Conservation (phyloP, 2,113 vertebrate genomes). For the Cynocephalus volans region DNA sequence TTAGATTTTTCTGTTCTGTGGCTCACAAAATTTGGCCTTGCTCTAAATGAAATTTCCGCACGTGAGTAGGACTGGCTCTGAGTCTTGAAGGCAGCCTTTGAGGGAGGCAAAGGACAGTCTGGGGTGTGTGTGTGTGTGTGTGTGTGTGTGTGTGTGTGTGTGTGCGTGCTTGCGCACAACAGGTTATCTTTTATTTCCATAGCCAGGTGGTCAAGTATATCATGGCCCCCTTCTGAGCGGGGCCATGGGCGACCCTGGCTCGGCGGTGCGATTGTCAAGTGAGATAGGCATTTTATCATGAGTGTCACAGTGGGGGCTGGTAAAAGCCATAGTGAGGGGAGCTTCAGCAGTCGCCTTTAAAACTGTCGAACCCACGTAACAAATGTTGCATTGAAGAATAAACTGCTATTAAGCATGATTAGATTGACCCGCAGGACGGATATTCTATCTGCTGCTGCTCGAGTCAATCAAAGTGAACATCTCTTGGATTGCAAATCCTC, state of each 20-base stretch:
- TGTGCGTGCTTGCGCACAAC: not conserved
- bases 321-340: conserved; percentile 80
- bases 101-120: rapidly evolving
- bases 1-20: conserved; percentile 70
- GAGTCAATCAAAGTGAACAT: conserved; percentile 83
- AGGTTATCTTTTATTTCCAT: conserved; percentile 29
- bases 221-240: conserved; percentile 21
- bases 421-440: conserved; percentile 87
- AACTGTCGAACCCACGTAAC: conserved; percentile 84
- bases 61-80: conserved; percentile 10
- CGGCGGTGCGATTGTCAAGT: conserved; percentile 76
- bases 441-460: conserved; percentile 85
- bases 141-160: rapidly evolving
- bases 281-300: conserved; percentile 84
- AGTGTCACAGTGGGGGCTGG: conserved; percentile 81
- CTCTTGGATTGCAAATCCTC: conserved; percentile 77
- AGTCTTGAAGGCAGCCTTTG: conserved; percentile 20
- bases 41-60: not conserved
- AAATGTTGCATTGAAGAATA: conserved; percentile 85
- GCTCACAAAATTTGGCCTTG: conserved; percentile 77
- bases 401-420: conserved; percentile 87
- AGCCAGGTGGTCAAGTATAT: conserved; percentile 76
- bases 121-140: not conserved
- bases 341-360: conserved; percentile 85
- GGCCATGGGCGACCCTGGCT: conserved; percentile 72